These are phyloP conservation scores for Luperina nickerlii DNA, from an alignment of 2,888 invertebrate species.

Conservation along the genomic window DNA sequence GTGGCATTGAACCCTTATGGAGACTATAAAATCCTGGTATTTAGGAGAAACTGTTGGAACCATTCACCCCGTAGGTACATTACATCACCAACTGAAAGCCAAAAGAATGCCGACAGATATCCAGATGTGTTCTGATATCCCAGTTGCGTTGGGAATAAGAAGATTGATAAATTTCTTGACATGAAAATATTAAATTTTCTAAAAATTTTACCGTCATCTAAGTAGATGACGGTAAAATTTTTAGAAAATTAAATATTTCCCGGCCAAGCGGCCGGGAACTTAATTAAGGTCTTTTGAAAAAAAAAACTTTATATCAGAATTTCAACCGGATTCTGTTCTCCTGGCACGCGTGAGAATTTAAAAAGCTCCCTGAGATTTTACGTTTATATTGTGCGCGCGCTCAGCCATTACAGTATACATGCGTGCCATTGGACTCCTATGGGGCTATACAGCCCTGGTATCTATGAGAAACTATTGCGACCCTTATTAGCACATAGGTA, in stretches of 20 bases:
- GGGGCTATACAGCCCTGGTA: conserved; percentile 39
- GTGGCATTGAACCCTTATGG: conserved; percentile 8
- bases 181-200: background rate
- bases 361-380: conserved; percentile 19
- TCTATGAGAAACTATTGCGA: conserved; percentile 39
- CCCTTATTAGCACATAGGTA: conserved; percentile 1
- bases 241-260: too few relatives aligned
- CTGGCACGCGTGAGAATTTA: conserved; percentile 41
- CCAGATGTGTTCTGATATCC: conserved; percentile 34
- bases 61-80: background rate
- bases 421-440: conserved; percentile 22
- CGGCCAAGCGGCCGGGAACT: too few relatives aligned
- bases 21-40: conserved; percentile 41
- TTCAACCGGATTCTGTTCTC: conserved; percentile 18
- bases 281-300: background rate
- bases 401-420: background rate
- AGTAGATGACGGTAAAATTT: too few relatives aligned
- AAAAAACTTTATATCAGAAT: background rate
- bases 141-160: conserved; percentile 38
- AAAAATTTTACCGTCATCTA: background rate
- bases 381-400: background rate
- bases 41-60: conserved; percentile 34
- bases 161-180: conserved; percentile 16
- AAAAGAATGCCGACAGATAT: conserved; percentile 3
- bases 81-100: background rate